Conservation (phyloP, 2,888 invertebrate genomes). For the Drosophila ustulata region DNA sequence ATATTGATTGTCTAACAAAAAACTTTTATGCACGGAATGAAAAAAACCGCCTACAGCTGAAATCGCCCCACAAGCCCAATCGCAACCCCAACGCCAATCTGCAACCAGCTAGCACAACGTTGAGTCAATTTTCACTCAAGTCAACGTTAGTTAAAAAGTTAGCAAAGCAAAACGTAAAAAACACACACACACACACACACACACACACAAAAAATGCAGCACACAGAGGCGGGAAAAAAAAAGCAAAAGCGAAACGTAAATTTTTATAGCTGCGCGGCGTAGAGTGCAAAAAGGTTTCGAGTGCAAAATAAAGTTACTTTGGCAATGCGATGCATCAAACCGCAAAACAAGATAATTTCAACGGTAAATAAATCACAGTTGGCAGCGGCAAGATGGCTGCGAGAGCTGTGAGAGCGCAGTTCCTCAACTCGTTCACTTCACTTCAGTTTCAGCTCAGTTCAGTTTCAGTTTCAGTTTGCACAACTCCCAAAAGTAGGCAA, state of each 20-base stretch:
- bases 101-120: slow-evolving; percentile 40
- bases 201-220: not conserved
- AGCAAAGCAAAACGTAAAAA: slow-evolving; percentile 52
- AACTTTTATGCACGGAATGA: slow-evolving; percentile 60
- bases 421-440: slow-evolving; percentile 14
- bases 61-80: not conserved
- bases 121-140: slow-evolving; percentile 79
- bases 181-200: not conserved
- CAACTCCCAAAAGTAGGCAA: slow-evolving; percentile 67
- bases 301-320: slow-evolving; percentile 80
- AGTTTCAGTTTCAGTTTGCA: slow-evolving; percentile 22
- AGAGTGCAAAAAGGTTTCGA: slow-evolving; percentile 75
- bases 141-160: slow-evolving; percentile 78
- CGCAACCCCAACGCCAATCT: not conserved
- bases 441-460: not conserved
- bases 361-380: slow-evolving; percentile 83
- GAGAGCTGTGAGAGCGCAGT: not conserved
- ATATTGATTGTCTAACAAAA: slow-evolving; percentile 78
- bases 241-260: slow-evolving; percentile 59
- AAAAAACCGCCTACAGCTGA: slow-evolving; percentile 55
- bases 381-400: slow-evolving; percentile 35
- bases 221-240: slow-evolving; percentile 8
- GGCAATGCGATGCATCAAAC: slow-evolving; percentile 79
- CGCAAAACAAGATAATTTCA: slow-evolving; percentile 83
- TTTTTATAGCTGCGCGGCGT: slow-evolving; percentile 66